Evolutionary conservation across 1,140 invertebrate genomes (phyloP).

Genomic region (Phenacoccus solenopsis): DNA sequence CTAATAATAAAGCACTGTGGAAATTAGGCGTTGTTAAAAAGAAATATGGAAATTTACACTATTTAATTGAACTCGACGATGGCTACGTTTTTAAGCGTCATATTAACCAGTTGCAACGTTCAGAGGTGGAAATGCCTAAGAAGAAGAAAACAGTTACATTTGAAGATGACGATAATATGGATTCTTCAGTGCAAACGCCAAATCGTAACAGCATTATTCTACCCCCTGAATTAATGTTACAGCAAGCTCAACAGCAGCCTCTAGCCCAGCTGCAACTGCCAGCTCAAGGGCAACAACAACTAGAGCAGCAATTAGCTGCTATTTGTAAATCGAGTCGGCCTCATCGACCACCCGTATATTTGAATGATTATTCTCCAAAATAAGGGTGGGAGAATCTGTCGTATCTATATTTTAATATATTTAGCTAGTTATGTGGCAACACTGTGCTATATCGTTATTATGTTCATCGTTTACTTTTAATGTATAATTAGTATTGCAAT

Average conservation of each 20-base stretch:
- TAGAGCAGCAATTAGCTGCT: too few species aligned
- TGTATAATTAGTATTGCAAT: too few species aligned
- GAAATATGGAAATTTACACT: conserved; percentile 25
- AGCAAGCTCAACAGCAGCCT: neutral
- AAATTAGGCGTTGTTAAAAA: conserved; percentile 20
- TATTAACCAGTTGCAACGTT: conserved; percentile 24
- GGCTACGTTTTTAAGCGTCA: conserved; percentile 26
- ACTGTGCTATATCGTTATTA: too few species aligned
- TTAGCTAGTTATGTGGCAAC: too few species aligned
- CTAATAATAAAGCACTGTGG: conserved; percentile 13
- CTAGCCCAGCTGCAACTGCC: neutral
- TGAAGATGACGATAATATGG: neutral
- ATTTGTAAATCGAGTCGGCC: neutral
- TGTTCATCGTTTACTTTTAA: too few species aligned
- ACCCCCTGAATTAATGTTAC: neutral
- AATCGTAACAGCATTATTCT: neutral
- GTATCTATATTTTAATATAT: too few species aligned
- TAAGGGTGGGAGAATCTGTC: too few species aligned
- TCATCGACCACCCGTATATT: neutral
- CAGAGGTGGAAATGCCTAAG: too few species aligned
- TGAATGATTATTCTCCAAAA: neutral
- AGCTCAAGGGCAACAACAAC: neutral
- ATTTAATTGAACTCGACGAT: conserved; percentile 23
- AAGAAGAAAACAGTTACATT: neutral
- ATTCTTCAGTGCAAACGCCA: neutral